Base-by-base conservation (phyloP, 2,888 invertebrate genomes). In the Archips xylosteana region DNA sequence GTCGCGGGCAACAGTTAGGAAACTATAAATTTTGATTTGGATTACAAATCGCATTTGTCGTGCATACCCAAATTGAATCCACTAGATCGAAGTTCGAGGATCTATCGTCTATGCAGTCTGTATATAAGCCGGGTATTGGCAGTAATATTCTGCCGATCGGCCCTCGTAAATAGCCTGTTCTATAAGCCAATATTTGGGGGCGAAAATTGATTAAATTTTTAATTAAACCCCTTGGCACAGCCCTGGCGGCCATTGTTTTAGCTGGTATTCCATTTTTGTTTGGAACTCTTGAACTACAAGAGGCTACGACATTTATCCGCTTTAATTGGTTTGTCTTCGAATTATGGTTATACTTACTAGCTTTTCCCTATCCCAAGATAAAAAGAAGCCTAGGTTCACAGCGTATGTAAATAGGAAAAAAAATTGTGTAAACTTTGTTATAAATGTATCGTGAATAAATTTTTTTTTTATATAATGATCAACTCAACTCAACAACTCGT, bases 191-290 rank as follows among this genome's bases (percentile, higher is more conserved):
- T 72, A 68, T 72, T 72, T 39, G 67, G 57, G 59, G 23, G 3
- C 57, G 67, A 39, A 64, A 69, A 72, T 12, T 39, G 34, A 73
- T 73, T 60, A 73, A 64, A 45, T 69, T 73, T 73, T 73, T 69
- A 69, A 69, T 73, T 69, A 73, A 73, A 73, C 9, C 68, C 54
- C 63, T 73, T 73, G 68, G 68, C 73, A 60, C 68, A 69, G 59
- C 68, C 73, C 68, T 69, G 63, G 57, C 10, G 47, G 32, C 45
- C 13, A 73, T 68, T 73, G 68, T 49, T 68, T 59, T 69, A 23
- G 39, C 23, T 13, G 45, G 57, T 15, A 54, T 57, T 67, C 15
- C 36, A 59, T 65, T 71, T 64, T 67, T 63, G 32, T 47, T 47
- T 47, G 2, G 8, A 34, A 34, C 47, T 63, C 32, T 13, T 45